Conservation (phyloP, 1,140 invertebrate species). For the Drosophila novamexicana region DNA sequence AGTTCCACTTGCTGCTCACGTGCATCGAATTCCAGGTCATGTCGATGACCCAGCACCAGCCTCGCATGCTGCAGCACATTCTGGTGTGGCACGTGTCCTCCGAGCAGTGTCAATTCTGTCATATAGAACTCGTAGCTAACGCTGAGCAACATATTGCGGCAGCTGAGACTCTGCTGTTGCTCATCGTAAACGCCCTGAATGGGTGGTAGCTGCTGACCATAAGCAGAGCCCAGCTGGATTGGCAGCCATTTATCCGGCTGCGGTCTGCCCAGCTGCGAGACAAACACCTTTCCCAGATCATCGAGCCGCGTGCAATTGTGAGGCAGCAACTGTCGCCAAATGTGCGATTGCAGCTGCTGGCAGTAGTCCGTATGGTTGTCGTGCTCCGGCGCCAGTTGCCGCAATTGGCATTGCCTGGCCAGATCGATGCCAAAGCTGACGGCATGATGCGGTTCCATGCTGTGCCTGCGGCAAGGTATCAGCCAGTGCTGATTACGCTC, state of each 20-base stretch:
- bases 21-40: slow-evolving; percentile 71
- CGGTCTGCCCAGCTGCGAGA: slow-evolving; percentile 72
- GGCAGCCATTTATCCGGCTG: slow-evolving; percentile 61
- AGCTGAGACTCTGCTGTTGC: slow-evolving; percentile 57
- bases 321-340: slow-evolving; percentile 57
- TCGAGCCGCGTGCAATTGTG: slow-evolving; percentile 36
- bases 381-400: slow-evolving; percentile 15
- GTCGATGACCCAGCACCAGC: slow-evolving; percentile 59
- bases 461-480: slow-evolving; percentile 40
- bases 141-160: slow-evolving; percentile 72
- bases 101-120: slow-evolving; percentile 30
- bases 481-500: slow-evolving; percentile 46
- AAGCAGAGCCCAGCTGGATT: slow-evolving; percentile 45
- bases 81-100: slow-evolving; percentile 49
- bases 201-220: slow-evolving; percentile 18
- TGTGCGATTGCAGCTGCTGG: slow-evolving; percentile 50
- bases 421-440: slow-evolving; percentile 65
- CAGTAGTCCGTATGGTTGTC: slow-evolving; percentile 70
- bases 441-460: background rate
- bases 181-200: slow-evolving; percentile 51
- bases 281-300: slow-evolving; percentile 35
- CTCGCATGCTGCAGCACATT: slow-evolving; percentile 55
- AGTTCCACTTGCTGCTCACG: slow-evolving; percentile 59
- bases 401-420: slow-evolving; percentile 57
- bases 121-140: slow-evolving; percentile 73